Evolutionary conservation across 2,113 vertebrate species (phyloP).

Genomic region (Microtus pennsylvanicus): DNA sequence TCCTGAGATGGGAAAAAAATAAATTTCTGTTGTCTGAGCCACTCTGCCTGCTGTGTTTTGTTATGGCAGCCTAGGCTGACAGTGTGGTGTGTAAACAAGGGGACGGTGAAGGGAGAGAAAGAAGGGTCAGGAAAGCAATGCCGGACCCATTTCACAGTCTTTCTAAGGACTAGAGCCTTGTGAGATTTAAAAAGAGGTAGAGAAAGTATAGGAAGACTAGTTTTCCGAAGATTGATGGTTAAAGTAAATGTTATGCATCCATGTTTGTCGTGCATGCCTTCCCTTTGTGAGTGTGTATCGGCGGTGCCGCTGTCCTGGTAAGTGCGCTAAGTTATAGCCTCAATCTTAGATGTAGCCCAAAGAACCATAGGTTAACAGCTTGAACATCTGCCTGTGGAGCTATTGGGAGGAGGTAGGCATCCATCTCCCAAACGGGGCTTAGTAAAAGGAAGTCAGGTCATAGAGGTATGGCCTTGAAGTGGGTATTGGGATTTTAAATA

Average conservation of each 20-base stretch:
- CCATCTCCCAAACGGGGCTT: not conserved
- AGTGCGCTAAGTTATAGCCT: not conserved
- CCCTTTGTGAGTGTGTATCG: not conserved
- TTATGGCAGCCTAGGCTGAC: not conserved
- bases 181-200: not conserved
- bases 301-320: not conserved
- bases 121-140: not conserved
- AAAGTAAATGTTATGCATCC: not conserved
- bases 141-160: not conserved
- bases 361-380: not conserved
- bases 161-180: not conserved
- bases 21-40: conserved; percentile 10
- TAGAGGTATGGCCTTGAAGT: not conserved
- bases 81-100: not conserved
- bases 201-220: not conserved
- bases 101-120: not conserved
- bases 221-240: not conserved
- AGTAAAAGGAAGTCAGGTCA: not conserved
- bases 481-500: not conserved
- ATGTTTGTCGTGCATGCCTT: not conserved
- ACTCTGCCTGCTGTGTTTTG: not conserved
- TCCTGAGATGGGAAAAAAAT: conserved; percentile 34
- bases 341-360: not conserved
- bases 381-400: not conserved
- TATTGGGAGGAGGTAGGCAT: not conserved